phyloP scores from a whole-genome alignment of 2,888 invertebrate genomes.

The Phragmatobia fuliginosa region DNA sequence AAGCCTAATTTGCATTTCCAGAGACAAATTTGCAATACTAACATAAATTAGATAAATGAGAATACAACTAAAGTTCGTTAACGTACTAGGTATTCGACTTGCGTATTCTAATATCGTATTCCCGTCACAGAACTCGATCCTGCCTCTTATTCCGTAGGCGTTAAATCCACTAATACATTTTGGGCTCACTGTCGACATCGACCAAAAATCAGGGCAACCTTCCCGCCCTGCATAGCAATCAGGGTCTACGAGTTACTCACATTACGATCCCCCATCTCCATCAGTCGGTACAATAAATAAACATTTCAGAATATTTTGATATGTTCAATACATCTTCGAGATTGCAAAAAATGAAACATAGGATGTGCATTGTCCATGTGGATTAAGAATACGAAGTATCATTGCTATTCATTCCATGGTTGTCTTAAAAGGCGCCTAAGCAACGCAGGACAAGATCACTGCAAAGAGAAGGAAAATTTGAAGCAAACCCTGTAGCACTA shows the following conservation, averaged over 20 bases:
- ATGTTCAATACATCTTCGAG: constrained; percentile 40
- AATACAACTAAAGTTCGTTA: constrained; percentile 33
- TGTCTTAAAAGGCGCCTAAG: no score
- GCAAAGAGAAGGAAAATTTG: no score
- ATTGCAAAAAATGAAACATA: no score
- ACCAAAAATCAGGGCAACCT: constrained; percentile 80
- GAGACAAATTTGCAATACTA: background rate
- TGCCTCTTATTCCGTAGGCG: constrained; percentile 75
- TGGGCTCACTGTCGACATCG: constrained; percentile 77
- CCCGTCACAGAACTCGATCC: constrained; percentile 71
- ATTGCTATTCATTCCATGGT: no score
- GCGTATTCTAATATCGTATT: constrained; percentile 70
- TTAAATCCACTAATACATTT: constrained; percentile 84
- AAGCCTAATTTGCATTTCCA: background rate
- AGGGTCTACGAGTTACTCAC: constrained; percentile 48
- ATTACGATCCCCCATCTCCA: constrained; percentile 38
- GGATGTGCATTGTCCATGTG: no score
- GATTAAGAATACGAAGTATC: no score
- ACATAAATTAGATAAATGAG: constrained; percentile 23
- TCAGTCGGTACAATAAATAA: constrained; percentile 1
- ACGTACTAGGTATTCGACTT: constrained; percentile 25
- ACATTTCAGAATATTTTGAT: constrained; percentile 12
- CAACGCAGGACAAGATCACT: no score
- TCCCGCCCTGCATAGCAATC: constrained; percentile 81
- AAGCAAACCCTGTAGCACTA: no score